Percentiles rank a stretch among this genome's conserved stretches.
phyloP scores from a whole-genome alignment of 2,888 invertebrate genomes.

The Terebella lapidaria region DNA sequence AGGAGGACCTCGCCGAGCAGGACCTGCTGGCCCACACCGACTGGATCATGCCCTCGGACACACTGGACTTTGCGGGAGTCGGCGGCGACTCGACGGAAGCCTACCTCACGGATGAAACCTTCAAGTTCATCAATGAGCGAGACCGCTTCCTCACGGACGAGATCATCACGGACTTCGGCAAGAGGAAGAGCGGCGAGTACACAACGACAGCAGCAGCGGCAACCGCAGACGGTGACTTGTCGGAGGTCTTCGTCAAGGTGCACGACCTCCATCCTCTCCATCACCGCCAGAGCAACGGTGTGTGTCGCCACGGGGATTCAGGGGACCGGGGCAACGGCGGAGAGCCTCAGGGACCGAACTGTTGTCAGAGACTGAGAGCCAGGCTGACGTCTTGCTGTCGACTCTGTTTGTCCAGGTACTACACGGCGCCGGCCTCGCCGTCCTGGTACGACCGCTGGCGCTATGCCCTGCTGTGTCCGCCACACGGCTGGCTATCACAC shows the following conservation, averaged over 20 bases:
- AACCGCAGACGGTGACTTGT: neutral
- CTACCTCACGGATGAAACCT: neutral
- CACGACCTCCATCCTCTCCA: neutral
- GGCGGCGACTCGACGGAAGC: neutral
- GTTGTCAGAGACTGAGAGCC: too few species aligned
- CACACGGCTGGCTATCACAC: conserved; percentile 51
- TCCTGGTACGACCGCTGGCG: conserved; percentile 13
- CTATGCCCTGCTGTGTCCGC: conserved; percentile 25
- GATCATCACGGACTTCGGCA: conserved; percentile 14
- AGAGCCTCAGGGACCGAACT: too few species aligned
- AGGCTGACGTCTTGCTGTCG: too few species aligned
- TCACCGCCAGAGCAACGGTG: neutral
- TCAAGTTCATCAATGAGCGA: conserved; percentile 1
- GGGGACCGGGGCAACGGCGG: conserved; percentile 2
- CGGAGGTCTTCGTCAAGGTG: neutral
- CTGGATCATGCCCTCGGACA: neutral
- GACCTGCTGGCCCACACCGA: neutral
- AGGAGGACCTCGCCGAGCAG: neutral
- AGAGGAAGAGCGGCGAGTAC: conserved; percentile 1
- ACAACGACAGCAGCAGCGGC: neutral
- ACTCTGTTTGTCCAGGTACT: conserved; percentile 32
- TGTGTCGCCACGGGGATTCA: neutral
- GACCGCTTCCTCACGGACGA: conserved; percentile 9
- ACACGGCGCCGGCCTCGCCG: conserved; percentile 28
- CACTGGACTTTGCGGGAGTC: neutral